Evolutionary conservation across 2,113 vertebrate species (phyloP), one percentile per base, ranked within the genome.

Genomic region (Poicephalus gulielmi): DNA sequence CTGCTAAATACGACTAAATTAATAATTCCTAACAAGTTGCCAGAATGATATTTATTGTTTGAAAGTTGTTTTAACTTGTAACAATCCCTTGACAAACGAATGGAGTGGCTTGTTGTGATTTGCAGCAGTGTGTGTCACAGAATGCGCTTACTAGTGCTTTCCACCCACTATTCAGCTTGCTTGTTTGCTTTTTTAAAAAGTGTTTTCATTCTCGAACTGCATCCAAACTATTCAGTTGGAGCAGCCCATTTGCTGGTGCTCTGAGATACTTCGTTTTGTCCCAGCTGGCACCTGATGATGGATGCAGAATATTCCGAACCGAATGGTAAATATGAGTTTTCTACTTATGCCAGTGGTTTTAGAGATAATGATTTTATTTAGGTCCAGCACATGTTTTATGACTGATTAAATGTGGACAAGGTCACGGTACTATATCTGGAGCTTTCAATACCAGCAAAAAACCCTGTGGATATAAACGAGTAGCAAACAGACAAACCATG

Each of bases 91-190:
- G 60, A 87, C 70, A 74, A 80, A 69, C 53, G 6, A 11, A 67
- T 1, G 17, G 49, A 88, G 76, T 39, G 33, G 81, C 52, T 63
- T 49, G 93, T 66, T 92, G 88, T 94, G 91, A 87, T 96, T 79
- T 92, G 88, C 86, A 86, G 86, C 81, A 69, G 91, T 16, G 1
- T 70, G 71, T 47, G 70, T 80, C 67, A 17, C 96, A 94, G 88
- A 95, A 96, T 87, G 71, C 55, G 60, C 85, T 96, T 97, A 90
- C 96, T 90, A 90, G 92, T 43, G 83, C 87, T 97, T 97, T 97
- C 96, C 60, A 81, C 44, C 18, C 19, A 0, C 94, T 96, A 87
- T 94, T 97, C 95, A 96, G 91, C 81, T 85, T 71, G 77, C 90
- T 83, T 91, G 88, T 95, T 96, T 94, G 91, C 94, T 83, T 88